phyloP scores from a whole-genome alignment of 2,797 vertebrate genomes.

The Myoxocephalus aenaeus region DNA sequence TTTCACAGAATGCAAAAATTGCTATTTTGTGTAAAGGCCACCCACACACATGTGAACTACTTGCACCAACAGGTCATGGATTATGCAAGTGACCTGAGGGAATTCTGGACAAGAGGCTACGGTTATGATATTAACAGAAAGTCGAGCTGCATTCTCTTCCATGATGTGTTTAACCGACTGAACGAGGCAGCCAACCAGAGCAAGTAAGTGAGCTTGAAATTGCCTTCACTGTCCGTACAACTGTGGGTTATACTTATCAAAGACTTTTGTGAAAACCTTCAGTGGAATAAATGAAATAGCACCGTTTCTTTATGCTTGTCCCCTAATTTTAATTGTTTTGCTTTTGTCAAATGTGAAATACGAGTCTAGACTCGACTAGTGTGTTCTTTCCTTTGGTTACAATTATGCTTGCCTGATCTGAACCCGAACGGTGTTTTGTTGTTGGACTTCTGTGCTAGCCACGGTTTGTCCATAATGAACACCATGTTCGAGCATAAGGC shows the following conservation, averaged over 20 bases:
- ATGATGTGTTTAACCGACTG: constrained; percentile 89
- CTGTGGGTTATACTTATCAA: background rate
- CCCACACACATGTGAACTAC: background rate
- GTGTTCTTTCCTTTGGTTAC: background rate
- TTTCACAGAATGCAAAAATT: constrained; percentile 1
- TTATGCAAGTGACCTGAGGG: constrained; percentile 91
- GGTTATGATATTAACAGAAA: constrained; percentile 91
- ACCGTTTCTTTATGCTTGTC: background rate
- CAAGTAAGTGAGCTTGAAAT: constrained; percentile 45
- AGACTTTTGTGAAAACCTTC: background rate
- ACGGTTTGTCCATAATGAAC: no score
- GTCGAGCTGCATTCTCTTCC: constrained; percentile 91
- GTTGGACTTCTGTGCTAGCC: no score
- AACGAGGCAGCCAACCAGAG: constrained; percentile 83
- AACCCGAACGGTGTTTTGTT: no score
- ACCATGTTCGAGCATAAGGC: no score
- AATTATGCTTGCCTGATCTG: no score
- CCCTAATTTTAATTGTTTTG: background rate
- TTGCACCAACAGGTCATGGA: constrained; percentile 87
- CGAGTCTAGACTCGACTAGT: background rate
- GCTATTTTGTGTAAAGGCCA: background rate
- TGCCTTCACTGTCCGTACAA: no score
- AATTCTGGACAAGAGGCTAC: constrained; percentile 93
- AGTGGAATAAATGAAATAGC: background rate
- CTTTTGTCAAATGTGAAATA: background rate